A percentile compares a stretch with the other conserved stretches of the same genome.
These are phyloP conservation scores for Chrysochloris asiatica DNA, from an alignment of 2,113 vertebrate species.

Conservation along the genomic window DNA sequence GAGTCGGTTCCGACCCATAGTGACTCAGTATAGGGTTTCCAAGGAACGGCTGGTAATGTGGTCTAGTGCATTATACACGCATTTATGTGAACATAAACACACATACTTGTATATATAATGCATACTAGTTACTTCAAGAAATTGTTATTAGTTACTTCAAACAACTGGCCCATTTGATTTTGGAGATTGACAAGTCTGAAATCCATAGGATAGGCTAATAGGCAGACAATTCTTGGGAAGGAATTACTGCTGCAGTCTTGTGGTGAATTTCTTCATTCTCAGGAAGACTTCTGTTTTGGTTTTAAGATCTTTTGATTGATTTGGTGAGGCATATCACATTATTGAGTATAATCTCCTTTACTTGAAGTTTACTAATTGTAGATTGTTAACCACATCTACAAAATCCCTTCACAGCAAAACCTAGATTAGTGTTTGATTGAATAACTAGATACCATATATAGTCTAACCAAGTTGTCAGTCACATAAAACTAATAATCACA, in stretches of 20 bases:
- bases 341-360: neutral
- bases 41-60: no score
- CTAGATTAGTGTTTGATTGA: neutral
- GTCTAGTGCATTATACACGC: no score
- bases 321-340: neutral
- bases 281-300: neutral
- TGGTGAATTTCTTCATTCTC: neutral
- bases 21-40: no score
- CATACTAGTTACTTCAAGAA: neutral
- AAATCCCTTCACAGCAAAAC: neutral
- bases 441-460: neutral
- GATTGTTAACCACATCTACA: neutral
- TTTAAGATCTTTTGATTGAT: neutral
- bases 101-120: neutral
- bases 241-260: neutral
- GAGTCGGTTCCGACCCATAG: no score
- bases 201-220: neutral
- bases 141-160: neutral
- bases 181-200: neutral
- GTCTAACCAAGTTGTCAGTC: neutral
- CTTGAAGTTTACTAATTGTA: neutral
- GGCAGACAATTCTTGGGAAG: neutral
- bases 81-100: neutral
- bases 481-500: neutral
- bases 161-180: neutral